Percentiles rank a stretch among this genome's conserved stretches.
These are phyloP conservation scores for Athene noctua DNA, from an alignment of 2,113 vertebrate genomes.

Conservation along the genomic window DNA sequence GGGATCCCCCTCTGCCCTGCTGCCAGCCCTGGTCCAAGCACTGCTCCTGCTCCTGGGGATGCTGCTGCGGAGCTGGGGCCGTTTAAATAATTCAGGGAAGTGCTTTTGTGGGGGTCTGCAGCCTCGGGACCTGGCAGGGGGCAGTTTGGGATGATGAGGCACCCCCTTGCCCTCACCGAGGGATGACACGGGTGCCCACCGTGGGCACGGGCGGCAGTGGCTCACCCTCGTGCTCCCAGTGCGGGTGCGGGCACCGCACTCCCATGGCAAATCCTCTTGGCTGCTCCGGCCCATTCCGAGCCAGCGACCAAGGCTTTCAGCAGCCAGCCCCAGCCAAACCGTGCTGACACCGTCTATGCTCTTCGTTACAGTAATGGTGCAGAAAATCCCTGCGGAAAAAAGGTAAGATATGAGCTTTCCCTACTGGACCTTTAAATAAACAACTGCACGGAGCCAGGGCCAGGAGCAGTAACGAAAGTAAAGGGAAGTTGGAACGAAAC, in stretches of 20 bases:
- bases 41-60: background rate
- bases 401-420: slow-evolving; percentile 1
- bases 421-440: slow-evolving; percentile 25
- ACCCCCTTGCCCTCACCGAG: background rate
- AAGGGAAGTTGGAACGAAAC: slow-evolving; percentile 46
- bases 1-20: background rate
- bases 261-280: background rate
- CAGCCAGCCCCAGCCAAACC: background rate
- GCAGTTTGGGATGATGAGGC: background rate
- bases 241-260: background rate
- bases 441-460: background rate
- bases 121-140: background rate
- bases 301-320: rapidly evolving
- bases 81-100: background rate
- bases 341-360: background rate
- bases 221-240: background rate
- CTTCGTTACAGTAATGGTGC: background rate
- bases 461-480: background rate
- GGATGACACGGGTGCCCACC: background rate
- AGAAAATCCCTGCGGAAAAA: background rate
- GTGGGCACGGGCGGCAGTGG: rapidly evolving
- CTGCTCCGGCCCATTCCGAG: rapidly evolving
- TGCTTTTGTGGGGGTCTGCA: rapidly evolving
- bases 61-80: background rate
- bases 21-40: rapidly evolving